These are phyloP conservation scores for Troilus luridus DNA, from an alignment of 2,888 invertebrate genomes.

Conservation along the genomic window DNA sequence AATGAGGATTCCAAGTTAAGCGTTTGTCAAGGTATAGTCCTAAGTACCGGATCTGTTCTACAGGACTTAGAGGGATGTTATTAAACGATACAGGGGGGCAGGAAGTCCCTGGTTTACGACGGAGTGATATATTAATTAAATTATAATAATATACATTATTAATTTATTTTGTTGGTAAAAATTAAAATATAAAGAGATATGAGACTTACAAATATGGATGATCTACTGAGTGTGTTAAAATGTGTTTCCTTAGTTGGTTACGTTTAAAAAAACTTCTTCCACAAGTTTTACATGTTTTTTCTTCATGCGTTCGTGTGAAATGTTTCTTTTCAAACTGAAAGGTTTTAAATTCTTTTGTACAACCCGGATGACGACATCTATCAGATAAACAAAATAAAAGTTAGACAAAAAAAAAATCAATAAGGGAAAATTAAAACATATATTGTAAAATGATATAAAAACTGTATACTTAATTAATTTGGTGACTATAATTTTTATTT, in stretches of 20 bases:
- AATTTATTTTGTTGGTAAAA: background rate
- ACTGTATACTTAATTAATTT: background rate
- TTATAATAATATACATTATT: background rate
- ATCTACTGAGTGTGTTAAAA: constrained; percentile 55
- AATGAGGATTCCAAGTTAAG: too few species aligned
- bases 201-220: constrained; percentile 32
- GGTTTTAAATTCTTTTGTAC: constrained; percentile 57
- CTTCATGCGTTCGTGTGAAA: constrained; percentile 57
- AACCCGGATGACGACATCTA: constrained; percentile 57
- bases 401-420: background rate
- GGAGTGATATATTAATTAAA: too few species aligned
- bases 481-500: background rate
- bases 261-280: constrained; percentile 56
- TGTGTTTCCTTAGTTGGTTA: constrained; percentile 59
- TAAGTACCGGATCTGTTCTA: too few species aligned
- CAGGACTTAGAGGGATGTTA: too few species aligned
- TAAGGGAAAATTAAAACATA: background rate
- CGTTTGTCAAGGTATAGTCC: too few species aligned
- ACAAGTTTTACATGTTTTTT: constrained; percentile 58
- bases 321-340: constrained; percentile 61
- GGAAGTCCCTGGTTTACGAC: too few species aligned
- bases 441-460: background rate
- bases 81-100: too few species aligned
- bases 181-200: background rate
- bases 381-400: constrained; percentile 2